Conservation (phyloP, 2,888 invertebrate genomes). For the Cabera pusaria region DNA sequence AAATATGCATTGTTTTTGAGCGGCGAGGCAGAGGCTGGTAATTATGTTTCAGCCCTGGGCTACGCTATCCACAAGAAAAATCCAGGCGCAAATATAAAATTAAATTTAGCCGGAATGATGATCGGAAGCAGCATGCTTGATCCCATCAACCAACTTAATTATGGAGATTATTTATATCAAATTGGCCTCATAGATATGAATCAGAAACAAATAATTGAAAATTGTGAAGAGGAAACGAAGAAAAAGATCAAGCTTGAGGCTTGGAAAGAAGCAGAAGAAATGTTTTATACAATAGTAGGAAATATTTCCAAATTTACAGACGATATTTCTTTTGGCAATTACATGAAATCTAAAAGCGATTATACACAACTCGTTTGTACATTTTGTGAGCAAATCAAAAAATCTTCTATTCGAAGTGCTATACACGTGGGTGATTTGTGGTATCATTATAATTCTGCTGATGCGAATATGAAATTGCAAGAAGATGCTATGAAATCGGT, state of each 20-base stretch:
- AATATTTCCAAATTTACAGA: conserved; percentile 32
- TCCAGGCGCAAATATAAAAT: background rate
- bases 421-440: conserved; percentile 14
- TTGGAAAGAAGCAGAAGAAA: conserved; percentile 54
- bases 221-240: conserved; percentile 84
- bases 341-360: too few species aligned
- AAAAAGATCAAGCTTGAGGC: conserved; percentile 86
- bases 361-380: too few species aligned
- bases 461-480: background rate
- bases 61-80: conserved; percentile 85
- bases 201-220: conserved; percentile 82
- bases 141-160: conserved; percentile 89
- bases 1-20: conserved; percentile 91
- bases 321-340: conserved; percentile 3
- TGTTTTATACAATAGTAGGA: conserved; percentile 86
- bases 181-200: conserved; percentile 87
- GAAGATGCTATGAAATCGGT: conserved; percentile 14
- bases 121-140: conserved; percentile 93
- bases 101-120: conserved; percentile 71
- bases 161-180: conserved; percentile 91
- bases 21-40: conserved; percentile 95
- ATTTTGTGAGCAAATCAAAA: background rate
- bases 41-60: conserved; percentile 88
- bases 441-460: background rate
- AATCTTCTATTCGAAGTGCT: conserved; percentile 2